Conservation (phyloP, 2,888 invertebrate species). For the Tenthredo livida region DNA sequence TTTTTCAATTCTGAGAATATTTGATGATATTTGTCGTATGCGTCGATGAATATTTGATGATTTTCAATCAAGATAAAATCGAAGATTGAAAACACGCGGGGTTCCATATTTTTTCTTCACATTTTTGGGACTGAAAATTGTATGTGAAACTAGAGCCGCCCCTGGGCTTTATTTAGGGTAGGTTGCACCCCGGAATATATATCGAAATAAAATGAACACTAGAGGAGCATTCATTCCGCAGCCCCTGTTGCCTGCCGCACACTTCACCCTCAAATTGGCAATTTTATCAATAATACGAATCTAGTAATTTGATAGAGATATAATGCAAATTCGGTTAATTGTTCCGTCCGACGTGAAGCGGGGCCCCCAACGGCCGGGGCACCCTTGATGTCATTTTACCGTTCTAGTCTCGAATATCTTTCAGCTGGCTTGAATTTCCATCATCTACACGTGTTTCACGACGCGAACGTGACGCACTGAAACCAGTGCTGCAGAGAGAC, state of each 20-base stretch:
- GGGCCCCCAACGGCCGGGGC: constrained; percentile 53
- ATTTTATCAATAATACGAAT: constrained; percentile 78
- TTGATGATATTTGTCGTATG: too few species aligned
- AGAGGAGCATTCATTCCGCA: constrained; percentile 61
- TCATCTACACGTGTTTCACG: constrained; percentile 68
- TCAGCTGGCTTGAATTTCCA: constrained; percentile 72
- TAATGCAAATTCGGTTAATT: constrained; percentile 78
- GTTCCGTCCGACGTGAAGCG: constrained; percentile 69
- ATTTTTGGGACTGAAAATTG: neutral
- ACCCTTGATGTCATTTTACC: constrained; percentile 60
- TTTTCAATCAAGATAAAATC: neutral
- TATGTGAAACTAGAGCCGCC: neutral
- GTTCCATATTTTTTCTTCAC: neutral
- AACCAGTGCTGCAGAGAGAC: neutral
- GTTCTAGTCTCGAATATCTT: constrained; percentile 66
- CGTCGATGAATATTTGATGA: neutral
- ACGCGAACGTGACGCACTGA: constrained; percentile 59
- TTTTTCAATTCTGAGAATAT: neutral
- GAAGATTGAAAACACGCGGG: too few species aligned
- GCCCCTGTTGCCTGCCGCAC: constrained; percentile 60
- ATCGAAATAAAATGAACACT: constrained; percentile 68
- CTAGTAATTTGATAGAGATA: constrained; percentile 78
- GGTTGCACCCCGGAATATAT: constrained; percentile 60
- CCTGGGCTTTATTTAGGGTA: neutral
- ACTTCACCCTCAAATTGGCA: constrained; percentile 72